Evolutionary conservation across 2,797 vertebrate genomes (phyloP).

Genomic region (Nyctibius grandis): DNA sequence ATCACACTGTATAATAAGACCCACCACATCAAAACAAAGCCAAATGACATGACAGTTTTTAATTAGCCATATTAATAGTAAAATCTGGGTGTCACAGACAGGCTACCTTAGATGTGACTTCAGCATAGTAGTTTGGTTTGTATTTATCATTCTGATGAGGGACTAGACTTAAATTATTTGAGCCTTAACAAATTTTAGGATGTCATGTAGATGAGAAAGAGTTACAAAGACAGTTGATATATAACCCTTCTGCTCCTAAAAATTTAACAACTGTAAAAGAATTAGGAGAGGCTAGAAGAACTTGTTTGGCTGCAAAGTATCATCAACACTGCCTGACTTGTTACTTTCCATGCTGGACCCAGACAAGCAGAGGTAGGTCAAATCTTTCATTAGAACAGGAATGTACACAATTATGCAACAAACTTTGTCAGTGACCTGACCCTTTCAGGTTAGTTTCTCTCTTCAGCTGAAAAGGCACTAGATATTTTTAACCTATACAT

Average conservation of each 20-base stretch:
- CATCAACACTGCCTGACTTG: conserved; percentile 12
- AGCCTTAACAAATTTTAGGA: neutral
- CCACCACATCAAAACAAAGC: neutral
- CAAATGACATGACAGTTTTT: neutral
- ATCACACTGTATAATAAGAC: neutral
- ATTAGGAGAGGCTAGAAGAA: conserved; percentile 56
- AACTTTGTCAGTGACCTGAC: neutral
- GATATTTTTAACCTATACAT: neutral
- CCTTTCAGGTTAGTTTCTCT: neutral
- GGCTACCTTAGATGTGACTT: neutral
- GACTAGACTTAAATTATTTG: neutral
- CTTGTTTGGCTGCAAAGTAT: conserved; percentile 33
- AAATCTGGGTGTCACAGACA: neutral
- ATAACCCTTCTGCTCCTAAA: conserved; percentile 27
- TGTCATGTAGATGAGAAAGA: neutral
- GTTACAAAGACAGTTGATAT: neutral
- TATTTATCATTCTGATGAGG: neutral
- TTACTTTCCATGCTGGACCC: neutral
- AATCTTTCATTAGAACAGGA: conserved; percentile 27
- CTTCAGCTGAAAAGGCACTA: neutral
- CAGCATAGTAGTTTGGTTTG: neutral
- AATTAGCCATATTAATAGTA: neutral
- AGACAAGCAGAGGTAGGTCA: conserved; percentile 5
- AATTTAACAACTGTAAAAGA: conserved; percentile 62
- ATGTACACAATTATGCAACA: conserved; percentile 47